Base-by-base conservation (phyloP, 2,113 vertebrate genomes). In the Axis porcinus region DNA sequence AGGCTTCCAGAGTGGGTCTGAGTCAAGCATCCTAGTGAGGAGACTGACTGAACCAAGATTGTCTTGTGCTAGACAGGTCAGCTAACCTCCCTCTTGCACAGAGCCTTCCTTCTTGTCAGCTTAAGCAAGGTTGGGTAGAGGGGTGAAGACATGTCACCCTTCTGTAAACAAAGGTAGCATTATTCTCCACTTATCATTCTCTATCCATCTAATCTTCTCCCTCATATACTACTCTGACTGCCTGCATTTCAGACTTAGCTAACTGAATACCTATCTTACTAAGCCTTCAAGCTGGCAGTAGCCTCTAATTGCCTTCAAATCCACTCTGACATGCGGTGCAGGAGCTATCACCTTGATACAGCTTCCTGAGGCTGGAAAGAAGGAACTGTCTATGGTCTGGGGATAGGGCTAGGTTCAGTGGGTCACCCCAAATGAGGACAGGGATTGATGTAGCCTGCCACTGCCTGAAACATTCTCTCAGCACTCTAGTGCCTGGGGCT, bases 231-330 rank as follows among this genome's bases (percentile, higher is more conserved):
- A 86, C 57, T 76, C 40, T 89, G 28, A 11, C 9, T 93, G 8
- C 70, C 15, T 95, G 58, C 12, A 95, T 92, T 97, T 97, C 81
- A 97, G 17, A 83, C 27, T 40, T 82, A 74, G 36, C 55, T 95
- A 85, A 82, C 47, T 85, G 54, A 91, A 92, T 17, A 89, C 13
- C 7, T 89, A 89, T 57, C 33, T 81, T 27, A 40, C 50, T 79
- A 96, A 96, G 7, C 6, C 28, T 82, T 64, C 30, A 94, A 47
- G 12, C 43, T 81, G 4, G 33, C 10, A 93, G 33, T 17, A 88
- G 6, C 21, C 79, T 91, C 36, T 52, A 89, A 89, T 17, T 96
- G 8, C 36, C 57, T 92, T 93, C 54, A 62, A 84, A 93, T 40
- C 7, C 27, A 67, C 62, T 60, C 50, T 95, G 57, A 58, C 16